Conservation (phyloP, 2,888 invertebrate species). For the Elegia similella region DNA sequence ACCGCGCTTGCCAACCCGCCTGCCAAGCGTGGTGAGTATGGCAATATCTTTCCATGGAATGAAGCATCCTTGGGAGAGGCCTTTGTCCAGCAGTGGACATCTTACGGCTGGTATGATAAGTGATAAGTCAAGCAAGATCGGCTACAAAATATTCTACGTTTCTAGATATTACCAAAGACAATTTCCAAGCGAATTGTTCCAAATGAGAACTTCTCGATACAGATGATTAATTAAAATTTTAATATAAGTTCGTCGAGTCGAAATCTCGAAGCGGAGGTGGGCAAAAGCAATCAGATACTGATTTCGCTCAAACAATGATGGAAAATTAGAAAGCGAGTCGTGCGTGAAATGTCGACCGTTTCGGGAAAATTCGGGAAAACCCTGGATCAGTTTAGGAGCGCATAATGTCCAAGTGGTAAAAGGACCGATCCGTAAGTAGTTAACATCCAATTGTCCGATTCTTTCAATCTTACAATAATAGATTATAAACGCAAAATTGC, state of each 20-base stretch:
- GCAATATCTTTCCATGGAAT: too few relatives aligned
- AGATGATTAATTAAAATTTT: slow-evolving; percentile 18
- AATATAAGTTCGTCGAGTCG: slow-evolving; percentile 18
- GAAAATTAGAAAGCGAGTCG: slow-evolving; percentile 68
- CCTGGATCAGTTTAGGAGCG: background rate
- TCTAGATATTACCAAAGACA: slow-evolving; percentile 7
- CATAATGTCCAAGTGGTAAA: background rate
- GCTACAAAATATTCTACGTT: slow-evolving; percentile 2
- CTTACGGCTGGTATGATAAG: too few relatives aligned
- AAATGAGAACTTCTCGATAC: slow-evolving; percentile 11
- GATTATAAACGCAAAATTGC: too few relatives aligned
- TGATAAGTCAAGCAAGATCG: background rate
- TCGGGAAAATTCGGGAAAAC: slow-evolving; percentile 9
- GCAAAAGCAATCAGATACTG: slow-evolving; percentile 61
- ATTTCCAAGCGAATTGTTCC: slow-evolving; percentile 10
- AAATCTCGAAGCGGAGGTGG: slow-evolving; percentile 11
- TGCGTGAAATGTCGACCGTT: slow-evolving; percentile 56
- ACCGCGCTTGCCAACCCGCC: too few relatives aligned
- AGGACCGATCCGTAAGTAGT: background rate
- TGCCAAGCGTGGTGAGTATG: too few relatives aligned
- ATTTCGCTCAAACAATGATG: slow-evolving; percentile 63
- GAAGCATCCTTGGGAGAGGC: too few relatives aligned
- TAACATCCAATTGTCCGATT: too few relatives aligned
- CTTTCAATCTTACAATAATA: too few relatives aligned
- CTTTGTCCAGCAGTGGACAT: too few relatives aligned